Evolutionary conservation across 2,888 invertebrate species (phyloP), one percentile per base, ranked within the genome.

Genomic region (Drosophila glabriapex): DNA sequence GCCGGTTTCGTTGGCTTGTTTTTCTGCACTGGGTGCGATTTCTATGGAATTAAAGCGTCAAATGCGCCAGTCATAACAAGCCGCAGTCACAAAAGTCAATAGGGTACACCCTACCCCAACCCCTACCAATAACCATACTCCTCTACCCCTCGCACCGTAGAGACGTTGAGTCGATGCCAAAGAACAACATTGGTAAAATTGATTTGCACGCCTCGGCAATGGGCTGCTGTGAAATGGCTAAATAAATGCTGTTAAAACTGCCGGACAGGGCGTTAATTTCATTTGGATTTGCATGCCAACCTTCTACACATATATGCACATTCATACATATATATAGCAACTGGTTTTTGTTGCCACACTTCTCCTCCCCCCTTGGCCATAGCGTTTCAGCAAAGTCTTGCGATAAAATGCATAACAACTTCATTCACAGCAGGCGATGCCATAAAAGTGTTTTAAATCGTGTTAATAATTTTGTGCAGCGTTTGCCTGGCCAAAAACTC

Each of bases 381-480:
- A 65, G 68, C 67, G 77, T 83, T 86, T 86, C 90, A 84, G 85
- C 85, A 76, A 84, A 85, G 86, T 89, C 76, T 84, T 58, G 78
- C 87, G 90, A 90, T 87, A 90, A 89, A 90, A 91, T 86, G 86
- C 91, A 82, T 90, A 92, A 92, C 92, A 93, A 92, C 93, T 92
- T 92, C 88, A 92, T 92, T 92, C 92, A 89, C 92, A 92, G 93
- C 92, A 62, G 92, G 92, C 89, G 86, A 83, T 89, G 85, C 92
- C 91, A 93, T 92, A 92, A 92, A 92, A 92, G 92, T 93, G 93
- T 92, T 92, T 93, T 93, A 92, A 92, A 92, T 93, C 90, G 87
- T 93, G 92, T 93, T 92, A 92, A 92, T 92, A 92, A 92, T 92
- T 93, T 92, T 92, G 91, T 89, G 91, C 89, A 83, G 79, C 86